phyloP scores from a whole-genome alignment of 2,113 vertebrate genomes.

The Aythya baeri region DNA sequence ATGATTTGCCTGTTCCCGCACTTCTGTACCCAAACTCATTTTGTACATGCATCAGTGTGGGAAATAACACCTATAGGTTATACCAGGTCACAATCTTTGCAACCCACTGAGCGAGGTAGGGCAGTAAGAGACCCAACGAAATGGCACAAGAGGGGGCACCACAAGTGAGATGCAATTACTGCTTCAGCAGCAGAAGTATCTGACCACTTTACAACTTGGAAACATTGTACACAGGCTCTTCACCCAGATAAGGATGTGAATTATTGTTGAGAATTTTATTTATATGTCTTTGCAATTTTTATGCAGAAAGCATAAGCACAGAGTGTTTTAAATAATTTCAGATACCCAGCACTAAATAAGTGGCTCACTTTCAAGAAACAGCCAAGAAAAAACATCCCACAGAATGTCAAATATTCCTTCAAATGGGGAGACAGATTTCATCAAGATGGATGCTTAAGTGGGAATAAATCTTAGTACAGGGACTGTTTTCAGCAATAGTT shows the following conservation, averaged over 20 bases:
- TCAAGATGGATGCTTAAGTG: not conserved
- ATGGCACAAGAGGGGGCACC: not conserved
- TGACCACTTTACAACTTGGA: not conserved
- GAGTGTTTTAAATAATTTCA: slow-evolving; percentile 24
- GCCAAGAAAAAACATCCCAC: slow-evolving; percentile 1
- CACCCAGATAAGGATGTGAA: not conserved
- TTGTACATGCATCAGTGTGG: too few relatives aligned
- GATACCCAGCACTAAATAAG: slow-evolving; percentile 44
- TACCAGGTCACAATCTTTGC: not conserved
- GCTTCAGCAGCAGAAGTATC: not conserved
- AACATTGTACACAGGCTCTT: not conserved
- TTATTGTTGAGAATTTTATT: not conserved
- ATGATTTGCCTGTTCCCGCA: not conserved
- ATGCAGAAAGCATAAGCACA: not conserved
- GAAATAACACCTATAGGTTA: not conserved
- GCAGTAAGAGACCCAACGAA: not conserved
- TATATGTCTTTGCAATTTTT: not conserved
- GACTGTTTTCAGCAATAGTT: slow-evolving; percentile 19
- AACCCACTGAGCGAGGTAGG: not conserved
- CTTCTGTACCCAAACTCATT: not conserved
- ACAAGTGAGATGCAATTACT: not conserved
- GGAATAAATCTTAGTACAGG: not conserved
- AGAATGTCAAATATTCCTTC: not conserved
- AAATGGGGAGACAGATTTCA: not conserved
- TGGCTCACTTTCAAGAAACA: slow-evolving; percentile 3